These are phyloP conservation scores for human (Homo sapiens) DNA, from an alignment of 2,113 vertebrate genomes.

Conservation along the genomic window GRCh38 chr2:210244501-210245000, in stretches of 20 bases:
- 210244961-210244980: neutral
- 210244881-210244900: neutral
- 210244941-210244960: neutral
- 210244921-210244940: neutral
- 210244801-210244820: neutral
- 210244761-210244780: neutral
- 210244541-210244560: neutral
- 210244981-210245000: neutral
- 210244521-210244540: neutral
- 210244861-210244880: neutral
- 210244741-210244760: neutral
- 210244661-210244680: neutral
- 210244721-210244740: neutral
- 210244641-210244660: neutral
- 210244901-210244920: neutral
- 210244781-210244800: neutral
- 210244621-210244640: neutral
- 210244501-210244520: neutral
- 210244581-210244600: neutral
- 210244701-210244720: neutral
- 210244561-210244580: neutral
- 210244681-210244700: neutral
- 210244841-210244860: neutral
- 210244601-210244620: neutral
- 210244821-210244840: neutral